These are phyloP conservation scores for Callyntrura guangdongensis DNA, from an alignment of 2,888 invertebrate species.

Conservation along the genomic window DNA sequence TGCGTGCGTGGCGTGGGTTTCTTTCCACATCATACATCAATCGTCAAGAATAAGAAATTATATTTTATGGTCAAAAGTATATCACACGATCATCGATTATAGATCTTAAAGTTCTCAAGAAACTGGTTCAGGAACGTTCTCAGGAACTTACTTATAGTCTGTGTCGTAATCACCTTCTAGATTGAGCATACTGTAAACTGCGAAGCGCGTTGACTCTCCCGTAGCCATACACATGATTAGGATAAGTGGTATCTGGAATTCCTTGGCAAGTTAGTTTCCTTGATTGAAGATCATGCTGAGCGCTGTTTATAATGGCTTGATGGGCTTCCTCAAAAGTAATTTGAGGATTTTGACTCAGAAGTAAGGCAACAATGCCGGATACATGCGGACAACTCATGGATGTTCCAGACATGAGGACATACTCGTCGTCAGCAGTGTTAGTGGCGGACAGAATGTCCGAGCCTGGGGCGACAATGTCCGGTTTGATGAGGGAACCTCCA, in stretches of 20 bases:
- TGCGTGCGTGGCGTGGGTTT: too few species aligned
- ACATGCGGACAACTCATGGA: conserved; percentile 71
- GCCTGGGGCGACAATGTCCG: conserved; percentile 75
- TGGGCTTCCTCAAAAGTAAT: conserved; percentile 62
- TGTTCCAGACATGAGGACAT: conserved; percentile 62
- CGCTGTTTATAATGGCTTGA: background rate
- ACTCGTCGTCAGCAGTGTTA: conserved; percentile 50
- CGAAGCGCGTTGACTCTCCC: conserved; percentile 50
- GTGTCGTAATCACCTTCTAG: background rate
- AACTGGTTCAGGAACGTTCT: too few species aligned
- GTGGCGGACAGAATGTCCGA: conserved; percentile 54
- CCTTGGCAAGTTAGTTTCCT: conserved; percentile 22
- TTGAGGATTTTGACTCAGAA: conserved; percentile 60
- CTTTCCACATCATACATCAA: too few species aligned
- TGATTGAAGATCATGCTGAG: conserved; percentile 21
- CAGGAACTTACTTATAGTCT: background rate
- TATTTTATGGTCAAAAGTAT: too few species aligned
- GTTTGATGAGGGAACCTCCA: conserved; percentile 58
- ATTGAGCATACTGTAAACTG: conserved; percentile 7
- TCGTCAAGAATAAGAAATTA: too few species aligned
- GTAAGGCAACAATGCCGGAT: conserved; percentile 61
- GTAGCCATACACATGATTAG: conserved; percentile 52
- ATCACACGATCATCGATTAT: too few species aligned
- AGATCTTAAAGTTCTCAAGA: too few species aligned
- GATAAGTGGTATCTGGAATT: conserved; percentile 39